Base-by-base conservation (phyloP, 2,113 vertebrate genomes). In the Archocentrus centrarchus region DNA sequence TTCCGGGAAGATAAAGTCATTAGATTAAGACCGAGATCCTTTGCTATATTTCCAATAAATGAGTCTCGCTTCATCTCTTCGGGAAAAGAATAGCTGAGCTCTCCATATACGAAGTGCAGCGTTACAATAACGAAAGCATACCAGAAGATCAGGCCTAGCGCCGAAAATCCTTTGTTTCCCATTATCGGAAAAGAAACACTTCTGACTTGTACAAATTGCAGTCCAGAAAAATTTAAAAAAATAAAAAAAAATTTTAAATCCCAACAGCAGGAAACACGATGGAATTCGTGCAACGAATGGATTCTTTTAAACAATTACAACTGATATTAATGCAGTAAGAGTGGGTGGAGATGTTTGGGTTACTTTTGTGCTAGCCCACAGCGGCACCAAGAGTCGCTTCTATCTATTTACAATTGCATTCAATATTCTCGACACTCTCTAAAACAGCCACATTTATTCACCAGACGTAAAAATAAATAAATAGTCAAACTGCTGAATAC, bases 61-160 rank as follows among this genome's bases (percentile, higher is more conserved):
- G 93, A 95, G 0, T 87, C 91, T 4, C 66, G 92, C 83, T 95
- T 95, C 94, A 93, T 95, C 64, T 96, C 96, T 32, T 96, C 96
- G 0, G 68, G 82, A 73, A 93, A 2, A 59, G 92, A 91, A 89
- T 96, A 97, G 62, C 85, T 94, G 58, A 96, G 84, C 80, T 95
- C 95, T n/a, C 90, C 91, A 68, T 90, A 1, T 22, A 90, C 94
- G 63, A 78, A 13, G 14, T 35, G 77, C 41, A 86, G n/a, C 11
- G 62, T 57, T 20, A 78, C 5, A 75, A 90, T 10, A 30, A 93
- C 64, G 14, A 50, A 83, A 14, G 47, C n/a, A 14, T 84, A 57
- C 57, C 20, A 53, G 44, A 84, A 3, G 53, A 85, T 20, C 27
- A 6, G 55, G 53, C 55, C 2, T 3, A 60, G 14, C n/a, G 10